Base-by-base conservation (phyloP, 2,797 vertebrate genomes). In the Tauraco hartlaubi region DNA sequence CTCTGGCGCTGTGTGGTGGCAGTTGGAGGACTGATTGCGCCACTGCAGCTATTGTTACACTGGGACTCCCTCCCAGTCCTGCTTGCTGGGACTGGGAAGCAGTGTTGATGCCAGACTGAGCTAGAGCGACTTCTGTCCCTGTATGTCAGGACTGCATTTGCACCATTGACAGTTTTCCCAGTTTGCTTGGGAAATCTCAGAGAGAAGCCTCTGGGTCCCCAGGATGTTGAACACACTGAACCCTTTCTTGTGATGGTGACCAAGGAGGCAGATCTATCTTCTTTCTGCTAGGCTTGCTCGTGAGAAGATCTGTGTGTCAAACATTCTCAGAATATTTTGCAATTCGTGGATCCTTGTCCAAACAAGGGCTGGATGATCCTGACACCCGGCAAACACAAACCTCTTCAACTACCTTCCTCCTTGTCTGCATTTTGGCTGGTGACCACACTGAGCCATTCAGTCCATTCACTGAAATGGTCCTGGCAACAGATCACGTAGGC, bases 1-100 rank as follows among this genome's bases (percentile, higher is more conserved):
- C 51, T 59, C 14, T 0, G 0, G 63, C 39, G 7, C 46, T 7
- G 33, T 35, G 72, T 23, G 31, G 5, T 1, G 3, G 74, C 83
- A 63, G 7, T 6, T 35, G 44, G 48, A 76, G 44, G 15, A 29
- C n/a, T 1, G 21, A 64, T 3, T 22, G 29, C 2, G 5, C 18
- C 18, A 10, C 23, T 61, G 43, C 15, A 71, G 72, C 37, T 81
- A 3, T 29, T 77, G 35, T 35, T 43, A 2, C 1, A 6, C 39
- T n/a, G 62, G 23, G 29, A 18, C 62, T 48, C n/a, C 31, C 15
- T 59, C 41, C 71, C 41, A 22, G 29, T 22, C 35, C 77, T 55
- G 22, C 35, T 78, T 26, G 15, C 46, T 56, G 69, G 21, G 51
- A 17, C 19, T 52, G 75, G 68, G 74, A 49, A 87, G 48, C 11